phyloP scores from a whole-genome alignment of 2,888 invertebrate species.

The Gordius sp. region DNA sequence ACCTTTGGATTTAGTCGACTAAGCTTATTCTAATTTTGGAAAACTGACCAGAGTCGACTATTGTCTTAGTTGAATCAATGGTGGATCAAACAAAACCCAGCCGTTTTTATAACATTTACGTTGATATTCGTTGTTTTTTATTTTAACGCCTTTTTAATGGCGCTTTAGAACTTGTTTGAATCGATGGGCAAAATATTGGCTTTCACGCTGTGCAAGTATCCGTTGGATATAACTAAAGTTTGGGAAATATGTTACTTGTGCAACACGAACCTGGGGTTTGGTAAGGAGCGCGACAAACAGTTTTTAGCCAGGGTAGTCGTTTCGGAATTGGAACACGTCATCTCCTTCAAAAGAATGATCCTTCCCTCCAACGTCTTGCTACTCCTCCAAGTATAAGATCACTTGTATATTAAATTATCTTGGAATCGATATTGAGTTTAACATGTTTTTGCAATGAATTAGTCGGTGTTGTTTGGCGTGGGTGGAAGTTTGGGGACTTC shows the following conservation, averaged over 20 bases:
- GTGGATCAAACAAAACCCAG: too few species aligned
- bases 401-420: background rate
- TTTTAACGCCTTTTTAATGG: too few species aligned
- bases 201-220: constrained; percentile 63
- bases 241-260: constrained; percentile 67
- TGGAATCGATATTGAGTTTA: too few species aligned
- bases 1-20: too few species aligned
- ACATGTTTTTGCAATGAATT: too few species aligned
- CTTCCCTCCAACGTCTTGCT: constrained; percentile 51
- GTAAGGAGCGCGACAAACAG: constrained; percentile 61
- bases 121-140: too few species aligned
- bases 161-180: constrained; percentile 79
- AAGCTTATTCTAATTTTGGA: too few species aligned
- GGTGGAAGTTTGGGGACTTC: too few species aligned
- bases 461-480: too few species aligned
- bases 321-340: constrained; percentile 69
- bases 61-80: too few species aligned
- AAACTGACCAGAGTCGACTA: too few species aligned
- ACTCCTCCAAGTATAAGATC: background rate
- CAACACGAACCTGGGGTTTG: constrained; percentile 30
- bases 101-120: too few species aligned
- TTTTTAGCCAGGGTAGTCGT: constrained; percentile 66
- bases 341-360: constrained; percentile 72
- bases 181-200: constrained; percentile 79
- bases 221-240: constrained; percentile 41